Base-by-base conservation (phyloP, 2,797 vertebrate species). In the Poeciliopsis gracilis region DNA sequence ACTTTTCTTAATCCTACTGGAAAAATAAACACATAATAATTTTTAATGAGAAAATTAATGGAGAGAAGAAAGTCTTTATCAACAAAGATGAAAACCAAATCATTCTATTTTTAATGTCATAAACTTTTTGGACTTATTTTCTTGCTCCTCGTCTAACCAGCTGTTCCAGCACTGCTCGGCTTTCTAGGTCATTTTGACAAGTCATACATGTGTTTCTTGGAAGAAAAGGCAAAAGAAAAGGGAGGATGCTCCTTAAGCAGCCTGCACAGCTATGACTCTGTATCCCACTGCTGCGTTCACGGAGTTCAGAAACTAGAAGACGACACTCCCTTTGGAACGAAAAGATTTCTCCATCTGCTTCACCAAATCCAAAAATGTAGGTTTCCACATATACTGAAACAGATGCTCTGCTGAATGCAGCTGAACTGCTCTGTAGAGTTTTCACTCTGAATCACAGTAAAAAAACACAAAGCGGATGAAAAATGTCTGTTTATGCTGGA, bases 171-270 rank as follows among this genome's bases (percentile, higher is more conserved):
- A 77, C 83, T 69, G 36, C 45, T 86, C 53, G 43, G 77, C 51
- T 93, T 89, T 91, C 89, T 88, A 79, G 89, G 88, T 91, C 89
- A 88, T 75, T 77, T 79, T 81, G 79, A 81, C 82, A 87, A 59
- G 70, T 86, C 90, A 84, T 69, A 77, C 70, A 79, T 76, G 61
- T 88, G 77, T 82, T 83, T 85, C 77, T 82, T 73, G 53, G 25
- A 51, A 78, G n/a, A 45, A 51, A 20, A 51, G 49, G 20, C 49
- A 20, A 46, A n/a, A 70, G 66, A 70, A 55, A 66, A 71, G 71
- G 46, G 70, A 70, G 75, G 78, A 77, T 66, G 46, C 36, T 55
- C 16, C 49, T 77, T 49, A 85, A 77, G 45, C 77, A 69, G 30
- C 28, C 61, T 78, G 73, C 30, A 72, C 51, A 78, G 76, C 63